phyloP scores from a whole-genome alignment of 2,113 vertebrate genomes.

The Hemibagrus wyckioides region DNA sequence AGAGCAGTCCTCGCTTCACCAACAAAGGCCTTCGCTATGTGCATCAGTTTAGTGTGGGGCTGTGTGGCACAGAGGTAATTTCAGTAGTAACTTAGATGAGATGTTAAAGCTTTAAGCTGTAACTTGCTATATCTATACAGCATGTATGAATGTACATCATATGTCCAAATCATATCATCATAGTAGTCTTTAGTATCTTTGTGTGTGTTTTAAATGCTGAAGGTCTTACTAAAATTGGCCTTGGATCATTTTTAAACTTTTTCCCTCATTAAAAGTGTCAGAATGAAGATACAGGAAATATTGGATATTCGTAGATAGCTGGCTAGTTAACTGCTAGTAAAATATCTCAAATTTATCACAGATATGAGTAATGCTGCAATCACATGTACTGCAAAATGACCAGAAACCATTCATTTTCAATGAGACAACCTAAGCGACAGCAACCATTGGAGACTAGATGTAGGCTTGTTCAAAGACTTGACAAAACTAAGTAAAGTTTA shows the following conservation, averaged over 20 bases:
- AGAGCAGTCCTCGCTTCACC: constrained; percentile 84
- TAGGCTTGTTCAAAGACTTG: not conserved
- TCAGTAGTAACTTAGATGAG: not conserved
- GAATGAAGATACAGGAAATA: not conserved
- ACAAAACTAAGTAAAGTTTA: not conserved
- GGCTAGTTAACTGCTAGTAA: not conserved
- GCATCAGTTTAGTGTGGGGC: constrained; percentile 82
- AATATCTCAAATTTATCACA: not conserved
- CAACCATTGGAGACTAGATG: too few species aligned
- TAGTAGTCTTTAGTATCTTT: not conserved
- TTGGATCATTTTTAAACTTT: not conserved
- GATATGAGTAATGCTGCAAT: not conserved
- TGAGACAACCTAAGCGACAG: too few species aligned
- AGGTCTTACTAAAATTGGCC: not conserved
- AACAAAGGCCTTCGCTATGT: constrained; percentile 86
- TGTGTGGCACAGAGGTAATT: constrained; percentile 86
- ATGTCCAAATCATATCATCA: not conserved
- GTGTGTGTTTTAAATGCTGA: not conserved
- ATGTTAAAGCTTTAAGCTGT: not conserved
- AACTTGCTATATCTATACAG: not conserved
- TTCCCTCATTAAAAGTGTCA: not conserved
- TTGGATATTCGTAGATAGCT: not conserved
- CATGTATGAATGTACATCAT: not conserved
- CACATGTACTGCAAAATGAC: too few species aligned
- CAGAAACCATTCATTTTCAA: too few species aligned